Percentiles rank a stretch among this genome's conserved stretches.
Conservation (phyloP, 37 sponge, comb jelly and placozoan genomes). For the Ianthella basta region DNA sequence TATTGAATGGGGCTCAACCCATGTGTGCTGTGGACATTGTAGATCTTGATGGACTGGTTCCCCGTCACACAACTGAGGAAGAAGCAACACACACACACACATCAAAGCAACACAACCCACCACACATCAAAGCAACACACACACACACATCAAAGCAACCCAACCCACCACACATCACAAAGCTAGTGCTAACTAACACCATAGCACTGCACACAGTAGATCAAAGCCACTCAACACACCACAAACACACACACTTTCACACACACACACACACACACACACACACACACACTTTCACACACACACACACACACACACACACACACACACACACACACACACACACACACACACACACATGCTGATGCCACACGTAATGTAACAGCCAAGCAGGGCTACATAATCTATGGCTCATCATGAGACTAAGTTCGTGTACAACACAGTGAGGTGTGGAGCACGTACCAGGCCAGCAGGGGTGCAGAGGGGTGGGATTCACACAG, state of each 20-base stretch:
- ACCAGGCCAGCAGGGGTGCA: slow-evolving; percentile 77
- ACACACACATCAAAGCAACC: too few relatives aligned
- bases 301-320: too few relatives aligned
- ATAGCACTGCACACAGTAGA: not conserved
- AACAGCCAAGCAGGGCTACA: not conserved
- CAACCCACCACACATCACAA: too few relatives aligned
- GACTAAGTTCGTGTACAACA: too few relatives aligned
- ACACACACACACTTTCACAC: not conserved
- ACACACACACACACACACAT: not conserved
- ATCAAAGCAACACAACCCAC: not conserved
- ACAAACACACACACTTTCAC: not conserved
- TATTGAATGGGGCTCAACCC: slow-evolving; percentile 79
- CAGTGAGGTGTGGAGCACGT: not conserved
- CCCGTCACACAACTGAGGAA: slow-evolving; percentile 47
- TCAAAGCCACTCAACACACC: not conserved
- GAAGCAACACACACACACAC: not conserved
- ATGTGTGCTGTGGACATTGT: slow-evolving; percentile 63
- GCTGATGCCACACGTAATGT: not conserved
- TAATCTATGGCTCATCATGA: too few relatives aligned
- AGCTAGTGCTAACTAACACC: not conserved
- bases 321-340: too few relatives aligned
- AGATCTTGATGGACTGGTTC: slow-evolving; percentile 75
- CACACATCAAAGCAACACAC: not conserved
- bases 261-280: not conserved
- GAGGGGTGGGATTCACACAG: slow-evolving; percentile 74